A percentile compares a stretch with the other conserved stretches of the same genome.
Conservation (phyloP, 2,888 invertebrate genomes). For the Vandiemenella viatica region DNA sequence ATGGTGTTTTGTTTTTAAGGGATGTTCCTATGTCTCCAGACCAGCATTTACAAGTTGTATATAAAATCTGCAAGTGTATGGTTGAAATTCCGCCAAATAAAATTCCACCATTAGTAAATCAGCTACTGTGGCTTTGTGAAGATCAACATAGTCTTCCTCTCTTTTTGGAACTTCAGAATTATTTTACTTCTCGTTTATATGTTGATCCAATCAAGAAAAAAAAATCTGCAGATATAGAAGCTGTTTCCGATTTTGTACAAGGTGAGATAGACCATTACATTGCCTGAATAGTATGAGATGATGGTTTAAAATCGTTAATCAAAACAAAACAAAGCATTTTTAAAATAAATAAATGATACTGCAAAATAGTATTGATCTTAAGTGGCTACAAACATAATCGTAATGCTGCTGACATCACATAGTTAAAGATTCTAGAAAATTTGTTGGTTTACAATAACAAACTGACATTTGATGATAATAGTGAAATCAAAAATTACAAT, state of each 20-base stretch:
- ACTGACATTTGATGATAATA: too few relatives aligned
- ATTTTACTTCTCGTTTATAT: constrained; percentile 27
- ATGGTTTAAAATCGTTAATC: too few relatives aligned
- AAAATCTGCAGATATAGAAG: not conserved
- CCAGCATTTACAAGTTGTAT: constrained; percentile 44
- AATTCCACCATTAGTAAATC: constrained; percentile 50
- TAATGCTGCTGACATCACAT: too few relatives aligned
- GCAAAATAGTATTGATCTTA: too few relatives aligned
- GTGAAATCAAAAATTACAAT: too few relatives aligned
- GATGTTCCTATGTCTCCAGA: constrained; percentile 41
- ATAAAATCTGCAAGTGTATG: constrained; percentile 43
- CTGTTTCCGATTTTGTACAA: not conserved
- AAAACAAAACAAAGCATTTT: too few relatives aligned
- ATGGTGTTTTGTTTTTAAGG: constrained; percentile 26
- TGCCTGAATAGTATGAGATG: too few relatives aligned
- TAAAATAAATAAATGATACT: too few relatives aligned
- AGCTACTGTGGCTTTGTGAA: constrained; percentile 42
- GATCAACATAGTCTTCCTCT: constrained; percentile 31
- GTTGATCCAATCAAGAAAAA: constrained; percentile 1
- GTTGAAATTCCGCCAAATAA: constrained; percentile 42
- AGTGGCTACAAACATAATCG: too few relatives aligned
- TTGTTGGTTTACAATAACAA: too few relatives aligned
- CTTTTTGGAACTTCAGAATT: constrained; percentile 33
- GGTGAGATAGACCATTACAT: too few relatives aligned
- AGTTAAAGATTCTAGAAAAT: too few relatives aligned